Evolutionary conservation across 2,797 vertebrate species (phyloP), one percentile per base, ranked within the genome.

Genomic region (Antrozous pallidus): DNA sequence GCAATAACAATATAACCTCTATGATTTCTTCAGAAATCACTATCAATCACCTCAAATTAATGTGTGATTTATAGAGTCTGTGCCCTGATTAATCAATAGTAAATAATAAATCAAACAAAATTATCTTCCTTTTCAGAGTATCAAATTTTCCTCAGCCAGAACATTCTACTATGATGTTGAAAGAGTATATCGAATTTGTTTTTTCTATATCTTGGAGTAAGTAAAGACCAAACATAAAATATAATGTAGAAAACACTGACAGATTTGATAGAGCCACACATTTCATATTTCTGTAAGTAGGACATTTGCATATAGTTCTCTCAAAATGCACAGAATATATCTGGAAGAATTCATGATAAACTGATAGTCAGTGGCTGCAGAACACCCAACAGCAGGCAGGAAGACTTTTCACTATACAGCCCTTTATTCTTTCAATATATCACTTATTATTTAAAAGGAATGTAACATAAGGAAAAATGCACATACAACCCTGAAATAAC

Each of bases 1-100:
- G 4, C 17, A 90, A 73, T 45, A 75, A 4, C 2, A 56, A 9
- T 16, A 79, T 0, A 70, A n/a, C 28, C 3, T 69, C 26, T 88
- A 12, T 63, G 47, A 84, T 84, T 71, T 17, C 33, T 69, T 71
- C 84, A 84, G 11, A 87, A 91, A 70, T 93, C 33, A 58, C 71
- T 89, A 88, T 85, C 63, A 81, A 11, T 83, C 20, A 91, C 85
- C 56, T 92, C 61, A 93, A 77, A 74, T 85, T 88, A 56, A 63
- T 56, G 38, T 79, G 7, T 22, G 79, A 58, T 88, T 74, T 82
- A 49, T 81, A 54, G 6, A 81, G 8, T 38, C 16, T 75, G 12
- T 74, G 13, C 17, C 3, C 14, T 77, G 47, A 51, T 51, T 91
- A 67, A 84, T 77, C 22, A 92, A 17, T 40, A 65, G 42, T 38